Evolutionary conservation across 2,113 vertebrate species (phyloP).

Genomic region (Mobula hypostoma): DNA sequence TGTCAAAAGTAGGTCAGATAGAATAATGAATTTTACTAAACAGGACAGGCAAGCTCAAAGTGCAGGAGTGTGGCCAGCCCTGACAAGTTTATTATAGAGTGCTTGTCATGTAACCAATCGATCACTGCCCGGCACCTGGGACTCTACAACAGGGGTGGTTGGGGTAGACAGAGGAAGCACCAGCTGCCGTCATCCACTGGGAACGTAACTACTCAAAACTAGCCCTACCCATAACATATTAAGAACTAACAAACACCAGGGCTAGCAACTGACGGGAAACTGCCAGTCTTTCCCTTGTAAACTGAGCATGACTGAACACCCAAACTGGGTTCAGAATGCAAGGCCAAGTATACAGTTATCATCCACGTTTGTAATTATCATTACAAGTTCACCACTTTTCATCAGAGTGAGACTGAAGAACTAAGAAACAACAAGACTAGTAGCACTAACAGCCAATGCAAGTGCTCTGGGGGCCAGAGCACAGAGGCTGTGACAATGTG

Average conservation of each 20-base stretch:
- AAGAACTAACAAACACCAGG: slow-evolving; percentile 2
- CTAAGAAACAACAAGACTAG: background rate
- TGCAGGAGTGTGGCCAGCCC: background rate
- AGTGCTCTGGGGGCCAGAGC: background rate
- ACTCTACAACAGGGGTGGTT: slow-evolving; percentile 13
- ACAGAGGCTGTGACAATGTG: background rate
- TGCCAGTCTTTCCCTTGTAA: background rate
- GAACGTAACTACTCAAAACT: slow-evolving; percentile 19
- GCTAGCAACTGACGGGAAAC: background rate
- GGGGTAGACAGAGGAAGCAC: background rate
- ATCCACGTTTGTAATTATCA: background rate
- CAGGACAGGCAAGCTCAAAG: background rate
- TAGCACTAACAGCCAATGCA: background rate
- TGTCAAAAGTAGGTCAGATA: background rate
- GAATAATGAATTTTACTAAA: slow-evolving; percentile 2
- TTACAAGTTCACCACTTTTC: background rate
- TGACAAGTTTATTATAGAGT: slow-evolving; percentile 36
- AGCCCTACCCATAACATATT: background rate
- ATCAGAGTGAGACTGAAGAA: background rate
- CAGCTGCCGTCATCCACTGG: slow-evolving; percentile 20
- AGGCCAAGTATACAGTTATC: background rate
- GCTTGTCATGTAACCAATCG: slow-evolving; percentile 21
- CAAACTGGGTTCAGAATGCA: no score
- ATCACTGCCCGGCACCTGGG: slow-evolving; percentile 26
- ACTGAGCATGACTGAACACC: background rate